Evolutionary conservation across 2,888 invertebrate genomes (phyloP), one percentile per base, ranked within the genome.

Genomic region (Bellardia bayeri): DNA sequence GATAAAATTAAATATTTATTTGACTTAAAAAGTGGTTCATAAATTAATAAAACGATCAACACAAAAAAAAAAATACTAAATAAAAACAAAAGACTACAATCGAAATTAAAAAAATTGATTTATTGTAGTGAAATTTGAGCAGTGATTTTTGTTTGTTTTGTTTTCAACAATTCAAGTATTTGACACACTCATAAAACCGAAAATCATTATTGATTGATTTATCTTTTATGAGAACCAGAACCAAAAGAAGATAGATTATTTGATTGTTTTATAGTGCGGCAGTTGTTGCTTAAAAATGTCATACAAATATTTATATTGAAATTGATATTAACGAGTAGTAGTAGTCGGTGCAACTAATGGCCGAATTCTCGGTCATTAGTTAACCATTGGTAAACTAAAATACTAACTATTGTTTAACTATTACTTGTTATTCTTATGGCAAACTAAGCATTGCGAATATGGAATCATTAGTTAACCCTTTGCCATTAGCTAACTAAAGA

Each of bases 41-140:
- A 40, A 63, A 61, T 51, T 49, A 71, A 71, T 71, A 71, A 80
- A 80, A 30, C 63, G 63, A 51, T 80, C 9, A 61, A 63, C 33
- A 33, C 33, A 58, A 68, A 45, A 42, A 37, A 33, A 2, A 49
- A 51, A 33, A 40, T 14, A 49, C 11, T 13, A 49, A 49, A 49
- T 5, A 5, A n/a, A 49, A 49, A 49, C 13, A 40, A 37, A n/a
- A 45, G 13, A 0, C 37, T 37, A 68, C 8, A 8, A 49, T 69
- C 14, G 40, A 40, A 61, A 80, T 40, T 23, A 49, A 71, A 51
- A 80, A 30, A 33, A 51, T 68, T 78, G n/a, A 69, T 69, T 79
- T 63, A 33, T 13, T 54, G 45, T n/a, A 11, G n/a, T 5, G 4
- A n/a, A n/a, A n/a, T 51, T n/a, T n/a, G n/a, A n/a, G n/a, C 45